Evolutionary conservation across 2,113 vertebrate genomes (phyloP).

Genomic region (Kryptolebias marmoratus): DNA sequence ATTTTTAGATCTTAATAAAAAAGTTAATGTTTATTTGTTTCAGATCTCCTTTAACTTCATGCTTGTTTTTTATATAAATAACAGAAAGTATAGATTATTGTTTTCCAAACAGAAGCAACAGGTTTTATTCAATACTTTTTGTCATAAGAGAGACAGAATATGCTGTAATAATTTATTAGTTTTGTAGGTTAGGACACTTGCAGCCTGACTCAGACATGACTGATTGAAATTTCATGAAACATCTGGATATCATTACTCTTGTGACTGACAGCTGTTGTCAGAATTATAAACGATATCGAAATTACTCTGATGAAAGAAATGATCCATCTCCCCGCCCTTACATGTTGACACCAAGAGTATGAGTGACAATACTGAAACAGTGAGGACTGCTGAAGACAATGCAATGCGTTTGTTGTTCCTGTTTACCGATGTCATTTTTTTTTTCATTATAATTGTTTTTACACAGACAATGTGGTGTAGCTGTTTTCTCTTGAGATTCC

Average conservation of each 20-base stretch:
- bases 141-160: neutral
- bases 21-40: neutral
- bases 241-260: slow-evolving; percentile 32
- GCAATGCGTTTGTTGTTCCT: slow-evolving; percentile 25
- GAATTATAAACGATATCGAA: slow-evolving; percentile 21
- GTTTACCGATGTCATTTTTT: slow-evolving; percentile 14
- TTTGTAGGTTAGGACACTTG: slow-evolving; percentile 20
- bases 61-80: neutral
- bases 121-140: slow-evolving; percentile 5
- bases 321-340: neutral
- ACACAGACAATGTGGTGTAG: slow-evolving; percentile 8
- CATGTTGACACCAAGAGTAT: slow-evolving; percentile 1
- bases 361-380: slow-evolving; percentile 15
- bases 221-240: slow-evolving; percentile 60
- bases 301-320: slow-evolving; percentile 13
- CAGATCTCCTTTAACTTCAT: neutral
- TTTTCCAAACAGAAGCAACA: neutral
- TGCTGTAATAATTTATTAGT: slow-evolving; percentile 22
- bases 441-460: slow-evolving; percentile 3
- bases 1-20: no score
- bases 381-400: neutral
- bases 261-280: slow-evolving; percentile 31
- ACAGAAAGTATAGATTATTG: neutral
- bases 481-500: slow-evolving; percentile 25
- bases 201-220: slow-evolving; percentile 43